These are phyloP conservation scores for Chloropsis hardwickii DNA, from an alignment of 2,113 vertebrate species.

Conservation along the genomic window DNA sequence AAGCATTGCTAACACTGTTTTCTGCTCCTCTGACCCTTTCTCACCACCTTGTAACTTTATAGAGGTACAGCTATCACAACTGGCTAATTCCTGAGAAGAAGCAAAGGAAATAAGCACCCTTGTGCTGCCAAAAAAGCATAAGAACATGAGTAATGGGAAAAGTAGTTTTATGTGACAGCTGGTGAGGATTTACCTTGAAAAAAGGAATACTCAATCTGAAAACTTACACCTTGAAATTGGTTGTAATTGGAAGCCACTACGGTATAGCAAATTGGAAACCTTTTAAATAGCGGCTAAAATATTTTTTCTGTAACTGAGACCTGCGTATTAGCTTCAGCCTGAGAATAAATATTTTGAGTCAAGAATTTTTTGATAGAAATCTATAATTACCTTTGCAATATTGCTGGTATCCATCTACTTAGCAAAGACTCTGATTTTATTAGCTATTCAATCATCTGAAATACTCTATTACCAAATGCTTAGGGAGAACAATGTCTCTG, in stretches of 20 bases:
- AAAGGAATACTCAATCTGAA: not conserved
- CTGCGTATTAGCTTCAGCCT: not conserved
- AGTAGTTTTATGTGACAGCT: not conserved
- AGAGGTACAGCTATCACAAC: not conserved
- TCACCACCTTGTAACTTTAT: not conserved
- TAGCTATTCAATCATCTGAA: slow-evolving; percentile 36
- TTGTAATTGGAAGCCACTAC: not conserved
- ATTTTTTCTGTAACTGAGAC: not conserved
- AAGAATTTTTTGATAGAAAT: slow-evolving; percentile 18
- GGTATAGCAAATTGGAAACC: not conserved
- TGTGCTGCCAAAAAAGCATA: not conserved
- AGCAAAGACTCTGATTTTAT: slow-evolving; percentile 23
- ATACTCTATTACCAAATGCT: slow-evolving; percentile 11
- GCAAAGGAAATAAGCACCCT: not conserved
- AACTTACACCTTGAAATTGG: not conserved
- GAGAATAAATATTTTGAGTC: slow-evolving; percentile 3
- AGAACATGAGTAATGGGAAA: slow-evolving; percentile 8
- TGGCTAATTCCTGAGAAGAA: not conserved
- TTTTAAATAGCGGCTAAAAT: not conserved
- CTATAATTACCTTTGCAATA: slow-evolving; percentile 39
- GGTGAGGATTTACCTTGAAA: not conserved
- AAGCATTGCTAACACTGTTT: not conserved
- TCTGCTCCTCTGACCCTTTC: not conserved
- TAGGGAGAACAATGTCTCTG: slow-evolving; percentile 19
- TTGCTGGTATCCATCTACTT: slow-evolving; percentile 37